Base-by-base conservation (phyloP, 2,888 invertebrate genomes). In the Creontiades dilutus region DNA sequence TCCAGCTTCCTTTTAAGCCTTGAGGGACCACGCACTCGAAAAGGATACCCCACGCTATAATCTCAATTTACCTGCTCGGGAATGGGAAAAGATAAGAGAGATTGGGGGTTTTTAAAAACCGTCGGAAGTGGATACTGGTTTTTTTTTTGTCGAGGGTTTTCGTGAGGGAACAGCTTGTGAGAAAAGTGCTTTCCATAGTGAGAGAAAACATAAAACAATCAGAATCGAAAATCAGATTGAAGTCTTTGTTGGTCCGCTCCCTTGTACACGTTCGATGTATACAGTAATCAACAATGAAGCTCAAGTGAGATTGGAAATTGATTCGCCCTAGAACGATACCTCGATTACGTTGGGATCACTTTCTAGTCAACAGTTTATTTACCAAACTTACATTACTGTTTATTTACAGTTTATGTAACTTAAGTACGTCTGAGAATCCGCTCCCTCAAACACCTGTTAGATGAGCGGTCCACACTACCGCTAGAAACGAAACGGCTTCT, bases 1-100 rank as follows among this genome's bases (percentile, higher is more conserved):
- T 82, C 46, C 52, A 82, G 23, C 52, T 82, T 82, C 47, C 48
- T 48, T 78, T 78, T 78, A 28, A 78, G 78, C 78, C 78, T 47
- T 47, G 46, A 78, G 78, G 46, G 78, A 78, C 37, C 37, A 19
- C 46, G 46, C 46, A 47, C 47, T 78, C 78, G 16, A 78, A 46
- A 78, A 68, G 61, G 23, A 68, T 68, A 68, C 68, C 46, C 47
- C 28, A 46, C 46, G 76, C 27, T 46, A 76, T 76, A 76, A 76
- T 76, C 76, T 46, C 28, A 76, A 37, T 78, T 78, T 46, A 47
- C 78, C 78, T 46, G 37, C 16, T 46, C n/a, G 7, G 46, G 16
- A n/a, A 19, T 78, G 46, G 46, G 78, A 46, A n/a, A 28, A 19
- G 46, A 7, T 27, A 19, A 19, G n/a, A n/a, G 19, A 19, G 68